A percentile compares a stretch with the other conserved stretches of the same genome.
Conservation (phyloP, 1,140 invertebrate genomes). For the Eumeta japonica region DNA sequence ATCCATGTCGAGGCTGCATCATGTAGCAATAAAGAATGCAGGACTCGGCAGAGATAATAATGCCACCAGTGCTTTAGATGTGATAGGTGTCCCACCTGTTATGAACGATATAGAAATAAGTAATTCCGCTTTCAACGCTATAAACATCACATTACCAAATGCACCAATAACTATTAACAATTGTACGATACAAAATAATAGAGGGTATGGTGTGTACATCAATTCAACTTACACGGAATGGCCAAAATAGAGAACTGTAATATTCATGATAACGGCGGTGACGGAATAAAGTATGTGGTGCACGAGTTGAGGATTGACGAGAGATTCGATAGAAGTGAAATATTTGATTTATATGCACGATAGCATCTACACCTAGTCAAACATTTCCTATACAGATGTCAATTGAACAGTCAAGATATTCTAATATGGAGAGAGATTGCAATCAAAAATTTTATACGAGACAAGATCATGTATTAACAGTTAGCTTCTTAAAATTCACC, state of each 20-base stretch:
- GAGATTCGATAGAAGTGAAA: constrained; percentile 67
- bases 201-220: constrained; percentile 85
- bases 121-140: constrained; percentile 86
- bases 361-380: constrained; percentile 77
- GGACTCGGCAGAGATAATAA: constrained; percentile 80
- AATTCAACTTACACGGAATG: constrained; percentile 80
- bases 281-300: constrained; percentile 82
- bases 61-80: constrained; percentile 81
- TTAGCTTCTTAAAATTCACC: constrained; percentile 77
- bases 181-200: constrained; percentile 78
- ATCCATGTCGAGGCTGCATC: constrained; percentile 75
- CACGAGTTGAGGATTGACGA: constrained; percentile 74
- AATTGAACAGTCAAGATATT: constrained; percentile 73
- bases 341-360: constrained; percentile 81
- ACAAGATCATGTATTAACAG: constrained; percentile 75
- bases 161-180: constrained; percentile 80
- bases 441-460: constrained; percentile 76
- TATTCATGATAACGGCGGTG: constrained; percentile 77
- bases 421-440: constrained; percentile 66
- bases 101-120: constrained; percentile 79
- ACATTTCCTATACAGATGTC: constrained; percentile 78
- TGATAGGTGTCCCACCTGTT: constrained; percentile 82
- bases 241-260: constrained; percentile 70
- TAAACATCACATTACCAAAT: constrained; percentile 84
- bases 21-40: constrained; percentile 81